Conservation (phyloP, 2,113 vertebrate species). For the Nettapus auritus region DNA sequence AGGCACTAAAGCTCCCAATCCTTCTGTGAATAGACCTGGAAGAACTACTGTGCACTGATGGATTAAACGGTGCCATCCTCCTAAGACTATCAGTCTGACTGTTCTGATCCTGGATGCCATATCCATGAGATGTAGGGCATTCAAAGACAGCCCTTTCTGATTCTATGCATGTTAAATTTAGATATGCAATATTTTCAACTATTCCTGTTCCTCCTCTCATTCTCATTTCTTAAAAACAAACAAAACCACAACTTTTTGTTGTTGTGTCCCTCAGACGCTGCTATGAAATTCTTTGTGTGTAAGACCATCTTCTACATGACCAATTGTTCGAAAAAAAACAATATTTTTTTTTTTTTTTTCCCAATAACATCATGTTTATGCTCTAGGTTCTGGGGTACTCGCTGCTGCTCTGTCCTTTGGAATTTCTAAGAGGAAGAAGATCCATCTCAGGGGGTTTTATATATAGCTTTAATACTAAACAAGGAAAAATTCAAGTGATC, state of each 20-base stretch:
- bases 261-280: background rate
- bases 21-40: background rate
- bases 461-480: background rate
- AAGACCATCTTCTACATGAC: background rate
- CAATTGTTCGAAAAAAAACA: background rate
- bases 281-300: background rate
- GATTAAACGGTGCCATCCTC: background rate
- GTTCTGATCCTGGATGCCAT: background rate
- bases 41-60: background rate
- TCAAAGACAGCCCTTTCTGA: background rate
- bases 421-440: background rate
- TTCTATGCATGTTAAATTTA: background rate
- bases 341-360: background rate
- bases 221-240: background rate
- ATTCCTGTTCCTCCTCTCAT: background rate
- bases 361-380: background rate
- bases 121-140: background rate
- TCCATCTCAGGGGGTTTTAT: background rate
- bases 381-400: background rate
- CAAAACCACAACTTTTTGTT: background rate
- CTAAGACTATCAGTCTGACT: background rate
- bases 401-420: background rate
- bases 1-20: background rate
- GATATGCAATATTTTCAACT: background rate
- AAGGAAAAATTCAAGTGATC: background rate